Conservation (phyloP, 2,888 invertebrate species). For the Fissipunctia ypsillon region DNA sequence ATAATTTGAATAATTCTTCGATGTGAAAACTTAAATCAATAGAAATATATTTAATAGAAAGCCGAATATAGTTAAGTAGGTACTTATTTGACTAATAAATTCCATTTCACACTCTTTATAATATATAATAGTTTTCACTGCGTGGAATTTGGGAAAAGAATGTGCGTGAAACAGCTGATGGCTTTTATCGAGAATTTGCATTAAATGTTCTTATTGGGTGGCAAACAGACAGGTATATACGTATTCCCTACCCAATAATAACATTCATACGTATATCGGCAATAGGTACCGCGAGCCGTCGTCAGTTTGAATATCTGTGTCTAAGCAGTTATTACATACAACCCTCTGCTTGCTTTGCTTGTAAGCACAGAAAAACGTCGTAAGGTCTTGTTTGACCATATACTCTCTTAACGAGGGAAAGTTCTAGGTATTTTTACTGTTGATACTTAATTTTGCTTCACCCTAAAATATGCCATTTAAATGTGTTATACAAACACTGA, state of each 20-base stretch:
- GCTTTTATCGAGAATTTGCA: neutral
- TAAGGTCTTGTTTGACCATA: neutral
- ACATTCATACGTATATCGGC: too few relatives aligned
- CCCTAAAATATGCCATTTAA: neutral
- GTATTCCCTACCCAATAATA: too few relatives aligned
- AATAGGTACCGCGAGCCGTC: too few relatives aligned
- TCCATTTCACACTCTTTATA: conserved; percentile 21
- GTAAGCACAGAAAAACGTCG: neutral
- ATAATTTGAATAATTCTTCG: conserved; percentile 55
- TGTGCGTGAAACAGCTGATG: neutral
- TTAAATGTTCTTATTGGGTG: neutral
- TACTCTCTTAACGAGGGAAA: neutral
- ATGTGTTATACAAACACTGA: neutral
- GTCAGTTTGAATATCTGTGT: too few relatives aligned
- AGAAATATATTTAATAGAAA: conserved; percentile 49
- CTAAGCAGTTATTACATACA: too few relatives aligned
- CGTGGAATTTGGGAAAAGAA: conserved; percentile 9
- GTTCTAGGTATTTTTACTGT: too few relatives aligned
- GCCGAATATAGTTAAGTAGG: conserved; percentile 7
- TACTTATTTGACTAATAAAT: conserved; percentile 18
- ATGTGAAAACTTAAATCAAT: conserved; percentile 40
- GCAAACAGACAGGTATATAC: too few relatives aligned
- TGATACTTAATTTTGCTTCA: neutral
- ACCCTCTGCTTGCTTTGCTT: neutral
- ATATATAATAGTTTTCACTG: conserved; percentile 9